Base-by-base conservation (phyloP, 2,113 vertebrate species). In the Corydoras maculifer region DNA sequence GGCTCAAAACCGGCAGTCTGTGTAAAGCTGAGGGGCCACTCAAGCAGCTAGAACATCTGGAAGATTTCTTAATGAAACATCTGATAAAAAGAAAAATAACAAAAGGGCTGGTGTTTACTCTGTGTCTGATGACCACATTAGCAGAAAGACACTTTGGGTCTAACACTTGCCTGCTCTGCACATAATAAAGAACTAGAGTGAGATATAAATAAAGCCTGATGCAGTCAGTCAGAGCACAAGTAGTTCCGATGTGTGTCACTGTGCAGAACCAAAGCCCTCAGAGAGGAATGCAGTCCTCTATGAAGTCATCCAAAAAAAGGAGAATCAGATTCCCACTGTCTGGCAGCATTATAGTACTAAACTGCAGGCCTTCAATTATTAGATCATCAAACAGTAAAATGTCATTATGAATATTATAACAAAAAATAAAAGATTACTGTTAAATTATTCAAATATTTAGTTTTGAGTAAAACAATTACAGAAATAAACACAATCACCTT, bases 41-140 rank as follows among this genome's bases (percentile, higher is more conserved):
- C 4, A 2, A 29, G 58, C 18, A 10, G 13, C 30, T 2, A 6
- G 31, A 74, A 57, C 72, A 74, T 74, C 72, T 74, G 65, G 65
- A 74, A 74, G 30, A 62, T 59, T 57, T 74, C 65, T 59, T 57
- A 62, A 62, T 9, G 9, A 62, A 61, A 57, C 50, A 51, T 55
- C 65, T 4, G 65, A 62, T 62, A 62, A 62, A 74, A 61, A 3
- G 5, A 62, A 12, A 58, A 43, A 49, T 57, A 65, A 64, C 62
- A 65, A 66, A 25, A 53, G 18, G 58, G 9, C 50, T 1, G 5
- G 18, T 68, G 65, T 74, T 68, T 74, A 74, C 10, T 3, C 35
- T 18, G 50, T 3, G 7, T 35, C 58, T 68, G 58, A 30, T 55
- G 51, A 74, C 50, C 72, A 18, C 59, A 74, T 68, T 62, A 68